Evolutionary conservation across 2,797 vertebrate species (phyloP).

Genomic region (Petrocephalus sullivani): DNA sequence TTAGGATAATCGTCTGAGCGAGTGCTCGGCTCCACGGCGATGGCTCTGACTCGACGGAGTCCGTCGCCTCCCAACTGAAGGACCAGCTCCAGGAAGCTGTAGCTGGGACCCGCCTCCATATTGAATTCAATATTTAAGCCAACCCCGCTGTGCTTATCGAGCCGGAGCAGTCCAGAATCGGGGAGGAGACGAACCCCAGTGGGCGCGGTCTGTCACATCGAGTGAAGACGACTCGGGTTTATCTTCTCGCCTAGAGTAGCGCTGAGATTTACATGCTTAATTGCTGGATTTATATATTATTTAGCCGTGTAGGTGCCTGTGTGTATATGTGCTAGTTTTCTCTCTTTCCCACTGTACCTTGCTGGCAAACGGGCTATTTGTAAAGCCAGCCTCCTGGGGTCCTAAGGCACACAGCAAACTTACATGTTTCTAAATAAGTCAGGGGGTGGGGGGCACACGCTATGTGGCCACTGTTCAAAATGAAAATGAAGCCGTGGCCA

Average conservation of each 20-base stretch:
- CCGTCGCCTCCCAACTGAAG: not conserved
- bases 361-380: not conserved
- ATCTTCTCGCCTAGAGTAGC: not conserved
- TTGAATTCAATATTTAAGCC: not conserved
- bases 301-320: not conserved
- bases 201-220: not conserved
- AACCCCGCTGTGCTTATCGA: not conserved
- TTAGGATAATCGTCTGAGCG: not conserved
- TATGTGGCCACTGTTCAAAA: not conserved
- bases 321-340: not conserved
- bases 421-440: not conserved
- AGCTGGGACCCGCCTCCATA: not conserved
- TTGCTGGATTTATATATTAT: not conserved
- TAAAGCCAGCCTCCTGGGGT: not conserved
- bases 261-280: not conserved
- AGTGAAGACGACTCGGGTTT: not conserved
- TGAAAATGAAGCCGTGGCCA: not conserved
- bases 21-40: not conserved
- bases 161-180: not conserved
- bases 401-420: not conserved
- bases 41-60: not conserved
- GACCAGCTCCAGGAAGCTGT: not conserved
- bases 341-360: not conserved
- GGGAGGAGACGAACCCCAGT: not conserved
- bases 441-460: not conserved